Percentiles rank a stretch among this genome's conserved stretches.
phyloP scores from a whole-genome alignment of 2,797 vertebrate genomes.

The Acrossocheilus fasciatus region DNA sequence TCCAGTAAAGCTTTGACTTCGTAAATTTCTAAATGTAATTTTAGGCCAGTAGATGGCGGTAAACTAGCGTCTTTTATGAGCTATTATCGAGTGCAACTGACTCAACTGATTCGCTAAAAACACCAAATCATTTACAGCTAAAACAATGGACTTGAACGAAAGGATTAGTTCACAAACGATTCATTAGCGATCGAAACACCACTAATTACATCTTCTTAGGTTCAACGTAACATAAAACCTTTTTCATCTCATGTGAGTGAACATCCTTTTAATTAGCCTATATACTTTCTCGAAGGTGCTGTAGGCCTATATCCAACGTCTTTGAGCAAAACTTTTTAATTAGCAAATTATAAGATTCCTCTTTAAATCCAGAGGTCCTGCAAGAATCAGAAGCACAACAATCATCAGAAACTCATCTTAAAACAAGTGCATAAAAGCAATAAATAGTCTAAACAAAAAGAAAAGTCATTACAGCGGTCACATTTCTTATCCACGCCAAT shows the following conservation, averaged over 20 bases:
- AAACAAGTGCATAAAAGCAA: background rate
- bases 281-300: background rate
- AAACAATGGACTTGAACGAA: background rate
- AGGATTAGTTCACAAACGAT: background rate
- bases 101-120: background rate
- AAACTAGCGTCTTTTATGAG: background rate
- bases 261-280: background rate
- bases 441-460: background rate
- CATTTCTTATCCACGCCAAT: conserved; percentile 69
- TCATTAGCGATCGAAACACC: background rate
- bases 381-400: background rate
- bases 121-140: background rate
- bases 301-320: background rate
- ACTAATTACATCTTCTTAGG: background rate
- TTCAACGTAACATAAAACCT: background rate
- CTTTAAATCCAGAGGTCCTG: background rate
- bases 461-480: background rate
- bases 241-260: background rate
- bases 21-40: background rate
- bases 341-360: background rate
- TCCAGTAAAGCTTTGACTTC: background rate
- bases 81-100: background rate
- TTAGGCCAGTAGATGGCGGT: background rate
- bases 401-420: background rate
- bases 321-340: background rate